phyloP scores from a whole-genome alignment of 1,140 invertebrate genomes.

The Macrotrachela quadricornifera region DNA sequence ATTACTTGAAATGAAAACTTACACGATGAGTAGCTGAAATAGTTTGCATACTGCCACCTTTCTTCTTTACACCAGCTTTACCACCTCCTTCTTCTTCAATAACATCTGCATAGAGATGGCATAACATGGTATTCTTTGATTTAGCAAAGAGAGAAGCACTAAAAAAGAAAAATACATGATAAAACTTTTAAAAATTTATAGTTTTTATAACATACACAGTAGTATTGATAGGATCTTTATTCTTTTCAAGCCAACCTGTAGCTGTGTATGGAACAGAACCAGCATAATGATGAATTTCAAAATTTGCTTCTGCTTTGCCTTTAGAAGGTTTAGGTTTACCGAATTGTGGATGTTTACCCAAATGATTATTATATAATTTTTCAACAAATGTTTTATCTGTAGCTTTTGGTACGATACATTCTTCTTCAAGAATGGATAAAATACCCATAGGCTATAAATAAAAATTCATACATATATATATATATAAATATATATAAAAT shows the following conservation, averaged over 20 bases:
- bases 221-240: conserved; percentile 98
- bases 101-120: not conserved
- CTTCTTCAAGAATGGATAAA: conserved; percentile 98
- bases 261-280: conserved; percentile 57
- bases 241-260: conserved; percentile 95
- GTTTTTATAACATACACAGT: conserved; percentile 40
- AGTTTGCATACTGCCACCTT: conserved; percentile 85
- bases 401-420: conserved; percentile 99
- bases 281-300: conserved; percentile 94
- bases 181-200: not conserved
- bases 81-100: conserved; percentile 39
- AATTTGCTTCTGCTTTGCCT: conserved; percentile 79
- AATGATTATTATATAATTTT: conserved; percentile 90
- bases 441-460: conserved; percentile 81
- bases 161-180: no score
- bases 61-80: conserved; percentile 51
- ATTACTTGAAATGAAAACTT: no score
- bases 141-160: conserved; percentile 21
- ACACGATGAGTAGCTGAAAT: conserved; percentile 56
- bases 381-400: conserved; percentile 88
- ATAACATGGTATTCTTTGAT: not conserved
- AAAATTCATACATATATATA: not conserved
- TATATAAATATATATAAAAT: not conserved
- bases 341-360: conserved; percentile 93
- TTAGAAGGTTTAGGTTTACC: conserved; percentile 87